These are phyloP conservation scores for Eubasilissa regina DNA, from an alignment of 1,140 invertebrate species.

Conservation along the genomic window DNA sequence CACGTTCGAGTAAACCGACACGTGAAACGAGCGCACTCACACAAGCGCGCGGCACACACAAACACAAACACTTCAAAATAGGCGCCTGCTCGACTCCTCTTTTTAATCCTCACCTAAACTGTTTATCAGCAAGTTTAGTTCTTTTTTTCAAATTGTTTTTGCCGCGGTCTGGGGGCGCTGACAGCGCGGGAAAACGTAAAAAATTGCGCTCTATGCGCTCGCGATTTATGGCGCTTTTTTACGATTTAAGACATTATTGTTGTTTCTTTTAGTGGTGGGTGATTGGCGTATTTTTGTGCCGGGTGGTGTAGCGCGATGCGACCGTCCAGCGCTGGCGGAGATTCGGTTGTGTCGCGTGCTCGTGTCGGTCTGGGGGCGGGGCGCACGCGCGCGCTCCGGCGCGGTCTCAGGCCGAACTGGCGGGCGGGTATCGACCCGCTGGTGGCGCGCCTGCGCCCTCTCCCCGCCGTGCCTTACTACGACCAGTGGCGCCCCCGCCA, in stretches of 20 bases:
- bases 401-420: slow-evolving; percentile 42
- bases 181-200: slow-evolving; percentile 31
- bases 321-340: slow-evolving; percentile 23
- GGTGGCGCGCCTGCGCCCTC: slow-evolving; percentile 33
- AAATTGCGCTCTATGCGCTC: slow-evolving; percentile 14
- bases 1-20: slow-evolving; percentile 48
- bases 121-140: slow-evolving; percentile 9
- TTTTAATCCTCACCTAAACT: slow-evolving; percentile 15
- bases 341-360: slow-evolving; percentile 43
- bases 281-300: neutral
- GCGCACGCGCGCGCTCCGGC: slow-evolving; percentile 41
- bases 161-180: neutral
- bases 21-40: slow-evolving; percentile 47
- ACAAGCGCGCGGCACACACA: neutral
- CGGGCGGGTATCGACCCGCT: slow-evolving; percentile 37
- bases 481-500: slow-evolving; percentile 18
- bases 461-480: slow-evolving; percentile 9
- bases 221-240: neutral
- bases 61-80: slow-evolving; percentile 44
- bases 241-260: slow-evolving; percentile 34
- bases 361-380: slow-evolving; percentile 8
- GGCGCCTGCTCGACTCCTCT: neutral
- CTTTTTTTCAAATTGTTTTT: neutral
- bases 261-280: slow-evolving; percentile 9
- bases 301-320: neutral